Conservation (phyloP, 64 coral and sea anemone species). For the Stichodactyla helianthus region DNA sequence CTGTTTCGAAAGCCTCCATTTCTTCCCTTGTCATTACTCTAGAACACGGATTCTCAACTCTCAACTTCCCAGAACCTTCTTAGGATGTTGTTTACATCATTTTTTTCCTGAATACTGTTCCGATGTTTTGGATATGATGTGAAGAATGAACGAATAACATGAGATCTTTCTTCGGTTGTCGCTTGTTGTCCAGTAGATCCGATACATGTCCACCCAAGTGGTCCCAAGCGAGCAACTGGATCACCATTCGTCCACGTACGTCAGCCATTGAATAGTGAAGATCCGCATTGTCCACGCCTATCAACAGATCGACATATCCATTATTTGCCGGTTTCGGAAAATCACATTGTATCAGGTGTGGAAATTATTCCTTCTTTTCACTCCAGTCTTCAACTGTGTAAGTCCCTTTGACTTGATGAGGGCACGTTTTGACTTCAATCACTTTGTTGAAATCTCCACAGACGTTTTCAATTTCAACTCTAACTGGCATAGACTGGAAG, state of each 20-base stretch:
- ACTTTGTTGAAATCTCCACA: constrained; percentile 45
- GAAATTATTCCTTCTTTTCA: constrained; percentile 30
- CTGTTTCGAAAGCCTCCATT: constrained; percentile 16
- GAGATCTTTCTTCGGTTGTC: not conserved
- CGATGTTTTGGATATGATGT: not conserved
- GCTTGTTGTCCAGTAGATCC: not conserved
- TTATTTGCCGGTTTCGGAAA: constrained; percentile 36
- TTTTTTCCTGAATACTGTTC: not conserved
- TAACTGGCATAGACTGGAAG: too few species aligned
- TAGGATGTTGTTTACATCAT: constrained; percentile 12
- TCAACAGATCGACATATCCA: constrained; percentile 35
- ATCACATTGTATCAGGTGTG: constrained; percentile 24
- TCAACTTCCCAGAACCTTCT: constrained; percentile 38
- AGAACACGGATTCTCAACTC: not conserved
- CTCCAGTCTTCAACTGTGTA: constrained; percentile 59
- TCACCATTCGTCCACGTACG: constrained; percentile 14
- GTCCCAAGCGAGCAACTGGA: constrained; percentile 19
- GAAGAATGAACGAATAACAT: constrained; percentile 21
- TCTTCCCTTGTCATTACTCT: constrained; percentile 19
- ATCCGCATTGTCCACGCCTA: constrained; percentile 41
- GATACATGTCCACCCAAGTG: constrained; percentile 30
- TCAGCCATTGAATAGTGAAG: constrained; percentile 48
- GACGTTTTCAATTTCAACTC: too few species aligned
- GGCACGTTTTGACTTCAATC: constrained; percentile 55
- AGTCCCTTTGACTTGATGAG: constrained; percentile 27